Conservation (phyloP, 2,888 invertebrate species). For the Lagria hirta region DNA sequence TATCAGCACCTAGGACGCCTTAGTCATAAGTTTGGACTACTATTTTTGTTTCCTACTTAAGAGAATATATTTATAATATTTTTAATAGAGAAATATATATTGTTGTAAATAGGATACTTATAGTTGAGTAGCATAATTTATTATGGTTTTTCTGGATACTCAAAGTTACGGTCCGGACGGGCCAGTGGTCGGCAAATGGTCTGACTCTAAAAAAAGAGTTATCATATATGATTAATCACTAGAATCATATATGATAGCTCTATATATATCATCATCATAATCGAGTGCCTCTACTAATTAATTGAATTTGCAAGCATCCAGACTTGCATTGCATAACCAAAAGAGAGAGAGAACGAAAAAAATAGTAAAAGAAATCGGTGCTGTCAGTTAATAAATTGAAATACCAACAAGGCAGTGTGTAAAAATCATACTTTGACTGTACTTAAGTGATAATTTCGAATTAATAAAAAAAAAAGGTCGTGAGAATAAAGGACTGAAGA, state of each 20-base stretch:
- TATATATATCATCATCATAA: constrained; percentile 63
- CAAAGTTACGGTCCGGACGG: constrained; percentile 29
- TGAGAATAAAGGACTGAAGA: constrained; percentile 39
- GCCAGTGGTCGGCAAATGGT: constrained; percentile 48
- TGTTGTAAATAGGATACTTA: constrained; percentile 48
- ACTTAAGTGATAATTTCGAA: constrained; percentile 30
- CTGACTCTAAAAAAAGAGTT: no score
- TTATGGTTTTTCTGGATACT: constrained; percentile 34
- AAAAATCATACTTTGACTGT: constrained; percentile 24
- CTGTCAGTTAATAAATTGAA: no score
- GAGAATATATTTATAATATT: constrained; percentile 64
- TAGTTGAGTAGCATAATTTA: constrained; percentile 44
- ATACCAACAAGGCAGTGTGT: constrained; percentile 26
- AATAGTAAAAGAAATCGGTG: constrained; percentile 5
- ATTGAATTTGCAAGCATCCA: not conserved
- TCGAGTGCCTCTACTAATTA: constrained; percentile 65
- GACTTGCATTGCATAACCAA: constrained; percentile 15
- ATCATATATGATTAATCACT: no score
- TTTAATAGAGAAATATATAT: constrained; percentile 58
- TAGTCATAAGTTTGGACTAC: constrained; percentile 63
- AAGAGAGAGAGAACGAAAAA: constrained; percentile 8
- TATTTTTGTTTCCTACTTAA: constrained; percentile 63
- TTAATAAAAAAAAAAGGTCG: constrained; percentile 9
- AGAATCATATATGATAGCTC: no score
- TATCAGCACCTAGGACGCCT: constrained; percentile 52